Base-by-base conservation (phyloP, 2,113 vertebrate genomes). In the Harpagus bidentatus region DNA sequence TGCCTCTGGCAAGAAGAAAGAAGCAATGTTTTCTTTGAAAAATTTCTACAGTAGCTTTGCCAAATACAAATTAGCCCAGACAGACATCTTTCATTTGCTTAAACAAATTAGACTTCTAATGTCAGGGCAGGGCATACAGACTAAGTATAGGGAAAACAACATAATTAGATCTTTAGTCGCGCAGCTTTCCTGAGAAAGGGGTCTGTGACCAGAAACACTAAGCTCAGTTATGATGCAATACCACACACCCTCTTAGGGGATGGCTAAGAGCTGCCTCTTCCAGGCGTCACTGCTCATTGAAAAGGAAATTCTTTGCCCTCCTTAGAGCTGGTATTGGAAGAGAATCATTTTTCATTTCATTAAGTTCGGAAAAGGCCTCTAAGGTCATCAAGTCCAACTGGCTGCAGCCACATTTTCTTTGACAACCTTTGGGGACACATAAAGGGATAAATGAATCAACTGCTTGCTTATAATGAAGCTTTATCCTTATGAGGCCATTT, bases 161-260 rank as follows among this genome's bases (percentile, higher is more conserved):
- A 22, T 71, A 95, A 93, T 97, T 91, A 89, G 74, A 65, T 62
- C 71, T 92, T 96, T 88, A 96, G 94, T 83, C 83, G 84, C 29
- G 65, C 22, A 55, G 16, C 11, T 69, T 91, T 96, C 56, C 47
- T 63, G 67, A 77, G 66, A 66, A 95, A 92, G 38, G 19, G 40
- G 4, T 73, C 63, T 95, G 56, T 81, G 74, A 76, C 59, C 69
- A 93, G 50, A 78, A 88, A 45, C 26, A 38, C 29, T 53, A 43
- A 89, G 31, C 38, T 83, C 74, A 34, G 32, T 16, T 52, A 13
- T 4, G 12, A 50, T 16, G 52, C 16, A 47, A 14, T 45, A 59
- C n/a, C 59, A 34, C 15, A 9, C 6, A 28, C 6, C 25, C 36
- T 79, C 55, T 69, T 43, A 62, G 34, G 53, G 36, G 13, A n/a